Evolutionary conservation across 2,888 invertebrate genomes (phyloP).

Genomic region (Polydrusus pterygomalis): DNA sequence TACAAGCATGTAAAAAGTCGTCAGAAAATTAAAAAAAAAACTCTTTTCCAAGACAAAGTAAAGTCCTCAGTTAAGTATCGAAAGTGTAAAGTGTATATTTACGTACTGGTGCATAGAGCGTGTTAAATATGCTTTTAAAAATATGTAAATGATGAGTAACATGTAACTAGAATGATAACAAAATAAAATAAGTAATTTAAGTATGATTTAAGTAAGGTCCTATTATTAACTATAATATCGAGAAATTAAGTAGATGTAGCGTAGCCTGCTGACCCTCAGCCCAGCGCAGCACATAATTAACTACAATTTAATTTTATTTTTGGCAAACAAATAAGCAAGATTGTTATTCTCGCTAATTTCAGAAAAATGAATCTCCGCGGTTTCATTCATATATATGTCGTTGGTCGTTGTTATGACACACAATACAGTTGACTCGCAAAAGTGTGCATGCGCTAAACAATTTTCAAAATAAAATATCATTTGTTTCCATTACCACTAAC

Average conservation of each 20-base stretch:
- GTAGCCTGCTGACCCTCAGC: constrained; percentile 66
- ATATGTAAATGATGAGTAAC: constrained; percentile 33
- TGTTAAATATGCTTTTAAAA: constrained; percentile 39
- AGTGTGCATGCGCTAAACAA: constrained; percentile 70
- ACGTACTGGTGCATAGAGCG: constrained; percentile 31
- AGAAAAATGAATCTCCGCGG: constrained; percentile 26
- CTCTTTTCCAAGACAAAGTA: not conserved
- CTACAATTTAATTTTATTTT: constrained; percentile 32
- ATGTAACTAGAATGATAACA: constrained; percentile 28
- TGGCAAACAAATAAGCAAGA: constrained; percentile 50
- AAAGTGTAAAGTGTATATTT: constrained; percentile 45
- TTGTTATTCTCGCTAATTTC: constrained; percentile 43
- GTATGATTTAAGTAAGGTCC: constrained; percentile 40
- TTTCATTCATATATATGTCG: constrained; percentile 58
- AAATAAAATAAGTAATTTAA: constrained; percentile 35
- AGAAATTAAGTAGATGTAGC: constrained; percentile 65
- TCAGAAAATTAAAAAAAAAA: constrained; percentile 20
- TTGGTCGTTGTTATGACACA: constrained; percentile 69
- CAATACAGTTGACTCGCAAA: constrained; percentile 72
- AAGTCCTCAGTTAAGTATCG: constrained; percentile 27
- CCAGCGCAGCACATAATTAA: constrained; percentile 59
- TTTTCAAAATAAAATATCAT: constrained; percentile 66
- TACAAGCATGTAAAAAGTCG: constrained; percentile 50
- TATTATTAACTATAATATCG: constrained; percentile 36
- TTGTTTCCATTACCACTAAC: constrained; percentile 71